phyloP scores from a whole-genome alignment of 2,797 vertebrate genomes.

The Pseudochaenichthys georgianus region DNA sequence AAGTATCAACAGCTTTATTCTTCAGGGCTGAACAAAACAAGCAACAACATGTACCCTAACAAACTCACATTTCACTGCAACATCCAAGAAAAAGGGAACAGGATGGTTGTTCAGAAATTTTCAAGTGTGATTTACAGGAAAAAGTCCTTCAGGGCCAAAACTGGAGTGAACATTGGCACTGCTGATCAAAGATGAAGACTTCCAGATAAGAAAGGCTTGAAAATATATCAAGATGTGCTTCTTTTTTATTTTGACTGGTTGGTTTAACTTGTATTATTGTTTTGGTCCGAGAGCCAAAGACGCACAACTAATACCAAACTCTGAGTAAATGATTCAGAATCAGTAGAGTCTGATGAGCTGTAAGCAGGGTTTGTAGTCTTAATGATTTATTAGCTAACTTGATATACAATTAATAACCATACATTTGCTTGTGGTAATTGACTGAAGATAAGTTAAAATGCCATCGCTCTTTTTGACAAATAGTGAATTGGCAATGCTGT shows the following conservation, averaged over 20 bases:
- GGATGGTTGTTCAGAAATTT: constrained; percentile 17
- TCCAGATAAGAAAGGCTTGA: constrained; percentile 29
- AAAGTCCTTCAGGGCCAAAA: constrained; percentile 11
- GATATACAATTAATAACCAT: not conserved
- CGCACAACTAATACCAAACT: not conserved
- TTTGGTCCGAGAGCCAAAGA: not conserved
- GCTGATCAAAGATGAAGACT: constrained; percentile 45
- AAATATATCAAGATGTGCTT: constrained; percentile 41
- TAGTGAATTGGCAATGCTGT: not conserved
- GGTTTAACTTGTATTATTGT: constrained; percentile 14
- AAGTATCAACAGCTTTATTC: not conserved
- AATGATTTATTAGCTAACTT: not conserved
- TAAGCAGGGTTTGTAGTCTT: not conserved
- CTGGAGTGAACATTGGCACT: constrained; percentile 15
- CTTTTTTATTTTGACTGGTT: constrained; percentile 14
- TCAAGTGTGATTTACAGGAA: constrained; percentile 16
- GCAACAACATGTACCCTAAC: not conserved
- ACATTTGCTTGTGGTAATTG: not conserved
- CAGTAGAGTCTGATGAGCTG: not conserved
- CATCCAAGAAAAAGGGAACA: constrained; percentile 14
- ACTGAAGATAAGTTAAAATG: not conserved
- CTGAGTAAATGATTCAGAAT: not conserved
- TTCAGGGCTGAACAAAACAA: not conserved
- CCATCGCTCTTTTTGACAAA: not conserved
- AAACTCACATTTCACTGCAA: constrained; percentile 16